Base-by-base conservation (phyloP, 2,797 vertebrate species). In the Channallabes apus region DNA sequence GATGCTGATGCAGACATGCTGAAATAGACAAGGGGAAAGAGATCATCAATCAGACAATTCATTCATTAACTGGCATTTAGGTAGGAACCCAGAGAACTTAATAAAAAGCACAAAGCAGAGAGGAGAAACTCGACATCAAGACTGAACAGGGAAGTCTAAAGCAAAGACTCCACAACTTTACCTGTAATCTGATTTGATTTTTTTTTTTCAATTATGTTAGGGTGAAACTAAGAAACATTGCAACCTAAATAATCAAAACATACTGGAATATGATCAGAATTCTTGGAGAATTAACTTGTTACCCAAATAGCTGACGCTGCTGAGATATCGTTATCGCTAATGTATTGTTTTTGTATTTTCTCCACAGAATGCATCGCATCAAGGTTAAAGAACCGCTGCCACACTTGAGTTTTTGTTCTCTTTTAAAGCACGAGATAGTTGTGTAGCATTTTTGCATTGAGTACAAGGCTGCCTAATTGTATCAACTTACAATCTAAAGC, bases 1-100 rank as follows among this genome's bases (percentile, higher is more conserved):
- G 94, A 93, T 76, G 94, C 93, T 24, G 92, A 89, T 3, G 90
- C 67, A 81, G 89, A 93, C 94, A 95, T 95, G 54, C 94, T 95
- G 88, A 51, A 80, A 35, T 4, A 51, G 86, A 64, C 73, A 58
- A 11, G 69, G 68, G 22, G 87, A 79, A 38, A 24, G 22, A 12
- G 20, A 29, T 22, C 2, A 29, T 65, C 6, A 12, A 78, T 32
- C 58, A 15, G 6, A 27, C 8, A 18, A 65, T 18, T 61, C 6
- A 3, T 4, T 38, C 22, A 41, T 38, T 11, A 38, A 79, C 22
- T 15, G 4, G 1, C 18, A 6, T 22, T 32, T 6, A 18, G 11
- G 1, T 29, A 15, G n/a, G 3, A 62, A 22, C 17, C n/a, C 24
- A 7, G 24, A 41, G 15, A 24, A 75, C 4, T 35, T 51, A 17